Evolutionary conservation across 2,797 vertebrate genomes (phyloP).

Genomic region (Uromys caudimaculatus): DNA sequence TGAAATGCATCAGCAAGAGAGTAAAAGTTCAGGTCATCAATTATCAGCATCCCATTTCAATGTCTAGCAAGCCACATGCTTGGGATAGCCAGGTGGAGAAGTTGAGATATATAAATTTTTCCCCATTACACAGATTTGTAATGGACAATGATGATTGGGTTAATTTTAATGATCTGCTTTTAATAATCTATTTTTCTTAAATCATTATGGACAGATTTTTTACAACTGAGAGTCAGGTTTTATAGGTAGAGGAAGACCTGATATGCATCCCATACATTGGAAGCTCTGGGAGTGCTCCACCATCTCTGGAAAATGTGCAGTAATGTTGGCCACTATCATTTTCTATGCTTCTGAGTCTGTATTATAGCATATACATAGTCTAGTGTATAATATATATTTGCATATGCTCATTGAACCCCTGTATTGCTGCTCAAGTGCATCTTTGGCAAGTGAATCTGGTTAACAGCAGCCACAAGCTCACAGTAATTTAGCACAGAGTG

Average conservation of each 20-base stretch:
- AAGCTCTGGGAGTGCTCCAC: background rate
- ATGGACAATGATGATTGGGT: background rate
- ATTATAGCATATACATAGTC: background rate
- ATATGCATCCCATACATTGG: background rate
- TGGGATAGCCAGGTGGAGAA: background rate
- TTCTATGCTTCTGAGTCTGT: conserved; percentile 3
- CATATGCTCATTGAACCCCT: background rate
- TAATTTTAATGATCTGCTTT: conserved; percentile 41
- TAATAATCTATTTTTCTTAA: conserved; percentile 41
- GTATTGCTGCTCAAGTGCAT: conserved; percentile 41
- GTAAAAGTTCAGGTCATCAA: background rate
- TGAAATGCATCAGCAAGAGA: background rate
- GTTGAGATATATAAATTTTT: fast-evolving
- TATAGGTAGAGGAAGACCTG: background rate
- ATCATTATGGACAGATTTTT: background rate
- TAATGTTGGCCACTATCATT: background rate
- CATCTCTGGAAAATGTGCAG: background rate
- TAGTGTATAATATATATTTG: background rate
- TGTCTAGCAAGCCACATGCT: background rate
- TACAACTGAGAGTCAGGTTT: background rate
- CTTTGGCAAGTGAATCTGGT: background rate
- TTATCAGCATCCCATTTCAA: background rate
- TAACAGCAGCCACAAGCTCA: background rate
- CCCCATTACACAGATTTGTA: background rate
- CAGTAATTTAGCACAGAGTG: conserved; percentile 28